Evolutionary conservation across 2,888 invertebrate genomes (phyloP), one percentile per base, ranked within the genome.

Genomic region (Tholera decimalis): DNA sequence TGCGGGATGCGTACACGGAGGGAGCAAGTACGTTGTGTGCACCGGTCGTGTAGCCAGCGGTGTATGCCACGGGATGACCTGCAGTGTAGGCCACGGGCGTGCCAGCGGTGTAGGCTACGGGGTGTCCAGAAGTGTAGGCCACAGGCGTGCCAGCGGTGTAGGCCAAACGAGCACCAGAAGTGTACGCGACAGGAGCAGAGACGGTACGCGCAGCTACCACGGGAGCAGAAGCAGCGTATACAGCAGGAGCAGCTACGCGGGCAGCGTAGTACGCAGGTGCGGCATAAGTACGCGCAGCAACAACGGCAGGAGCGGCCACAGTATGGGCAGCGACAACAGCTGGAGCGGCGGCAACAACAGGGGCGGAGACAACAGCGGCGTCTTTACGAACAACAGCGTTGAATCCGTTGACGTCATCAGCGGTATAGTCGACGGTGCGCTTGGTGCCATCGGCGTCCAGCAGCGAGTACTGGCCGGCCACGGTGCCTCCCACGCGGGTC

Each of bases 311-410:
- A 8, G 77, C 73, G 41, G 82, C 78, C 5, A 83, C 73, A n/a
- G 80, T 79, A 15, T 83, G 79, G 5, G 84, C 70, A 66, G 92
- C 89, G n/a, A 85, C 89, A 2, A 86, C 89, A 1, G 83, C 87
- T 0, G 87, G 85, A 8, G 88, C 81, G 9, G 87, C 87, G 26
- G 89, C 87, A 15, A 87, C 91, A 24, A 90, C 89, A 3, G 92
- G 89, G 2, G 90, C 84, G 28, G 93, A 83, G 5, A 90, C 86
- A 46, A 91, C 87, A 39, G 89, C 92, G 35, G 96, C 93, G 74
- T 96, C 96, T 72, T 96, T 96, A 81, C 95, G 94, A 30, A 96
- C 96, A 22, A 96, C 93, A 39, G 96, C 96, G 90, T 96, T 96
- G 90, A 96, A 96, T 22, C 96, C 96, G 78, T 96, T 95, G 62